Percentiles rank a stretch among this genome's conserved stretches.
phyloP scores from a whole-genome alignment of 2,888 invertebrate species.

The Charanyca ferruginea region DNA sequence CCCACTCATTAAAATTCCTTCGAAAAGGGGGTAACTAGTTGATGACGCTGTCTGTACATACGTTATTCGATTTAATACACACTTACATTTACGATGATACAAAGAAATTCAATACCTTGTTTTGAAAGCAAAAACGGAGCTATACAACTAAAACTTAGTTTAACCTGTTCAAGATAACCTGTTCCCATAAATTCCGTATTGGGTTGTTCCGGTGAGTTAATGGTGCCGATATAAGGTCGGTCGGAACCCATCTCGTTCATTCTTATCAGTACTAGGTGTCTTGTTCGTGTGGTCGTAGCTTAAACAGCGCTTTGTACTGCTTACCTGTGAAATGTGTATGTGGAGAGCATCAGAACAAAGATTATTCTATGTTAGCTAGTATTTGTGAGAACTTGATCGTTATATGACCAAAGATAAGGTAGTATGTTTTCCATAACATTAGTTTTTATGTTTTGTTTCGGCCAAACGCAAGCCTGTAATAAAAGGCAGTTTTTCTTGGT shows the following conservation, averaged over 20 bases:
- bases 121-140: not conserved
- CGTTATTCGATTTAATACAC: too few relatives aligned
- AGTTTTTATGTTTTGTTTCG: too few relatives aligned
- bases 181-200: conserved; percentile 69
- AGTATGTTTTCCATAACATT: too few relatives aligned
- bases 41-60: too few relatives aligned
- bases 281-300: conserved; percentile 40
- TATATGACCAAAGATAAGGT: too few relatives aligned
- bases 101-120: not conserved
- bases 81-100: too few relatives aligned
- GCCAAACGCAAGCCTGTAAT: too few relatives aligned
- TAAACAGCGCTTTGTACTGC: conserved; percentile 25
- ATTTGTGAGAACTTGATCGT: not conserved
- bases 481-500: too few relatives aligned
- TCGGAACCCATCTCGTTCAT: conserved; percentile 75
- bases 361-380: not conserved
- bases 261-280: conserved; percentile 69
- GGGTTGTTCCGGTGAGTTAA: conserved; percentile 72
- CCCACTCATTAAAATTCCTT: too few relatives aligned
- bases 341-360: not conserved
- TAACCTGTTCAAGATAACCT: conserved; percentile 64
- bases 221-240: conserved; percentile 81
- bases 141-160: not conserved
- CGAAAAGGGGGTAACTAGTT: too few relatives aligned
- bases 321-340: conserved; percentile 1